Evolutionary conservation across 1,140 invertebrate genomes (phyloP), one percentile per base, ranked within the genome.

Genomic region (Samia ricini): DNA sequence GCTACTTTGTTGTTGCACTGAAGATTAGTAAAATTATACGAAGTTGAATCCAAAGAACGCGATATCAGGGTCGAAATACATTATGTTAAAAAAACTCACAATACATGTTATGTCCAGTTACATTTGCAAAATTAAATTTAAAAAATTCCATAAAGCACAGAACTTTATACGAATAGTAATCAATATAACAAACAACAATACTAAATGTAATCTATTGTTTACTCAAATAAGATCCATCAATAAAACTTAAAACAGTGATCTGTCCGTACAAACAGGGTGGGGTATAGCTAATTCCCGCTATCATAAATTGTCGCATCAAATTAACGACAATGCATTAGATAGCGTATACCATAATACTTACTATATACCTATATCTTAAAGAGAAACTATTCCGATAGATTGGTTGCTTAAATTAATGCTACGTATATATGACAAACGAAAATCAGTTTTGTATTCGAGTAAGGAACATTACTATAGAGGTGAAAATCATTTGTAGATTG

Each of bases 291-390:
- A 85, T 86, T 87, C 78, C 79, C 69, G 68, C 67, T 80, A 79
- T 83, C 86, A 89, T 89, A 89, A 89, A 89, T 89, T 76, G 71
- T 85, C 61, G 81, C 81, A 89, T 89, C 88, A 88, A 85, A 82
- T 85, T 86, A 89, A 89, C 83, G 82, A 86, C 81, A 77, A 77
- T 81, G 70, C 83, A 86, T 89, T 89, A 88, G 77, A 81, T 85
- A 79, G 71, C n/a, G n/a, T n/a, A n/a, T n/a, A n/a, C n/a, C n/a
- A n/a, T n/a, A n/a, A n/a, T n/a, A n/a, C 77, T 70, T 68, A 73
- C 74, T 76, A 81, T 87, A n/a, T n/a, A n/a, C n/a, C n/a, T n/a
- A n/a, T n/a, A n/a, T 82, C 81, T 72, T 56, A 66, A 79, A 81
- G 77, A 86, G n/a, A n/a, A n/a, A 85, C 84, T 83, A 83, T 81